Evolutionary conservation across 2,888 invertebrate species (phyloP).

Genomic region (Hipparchia semele): DNA sequence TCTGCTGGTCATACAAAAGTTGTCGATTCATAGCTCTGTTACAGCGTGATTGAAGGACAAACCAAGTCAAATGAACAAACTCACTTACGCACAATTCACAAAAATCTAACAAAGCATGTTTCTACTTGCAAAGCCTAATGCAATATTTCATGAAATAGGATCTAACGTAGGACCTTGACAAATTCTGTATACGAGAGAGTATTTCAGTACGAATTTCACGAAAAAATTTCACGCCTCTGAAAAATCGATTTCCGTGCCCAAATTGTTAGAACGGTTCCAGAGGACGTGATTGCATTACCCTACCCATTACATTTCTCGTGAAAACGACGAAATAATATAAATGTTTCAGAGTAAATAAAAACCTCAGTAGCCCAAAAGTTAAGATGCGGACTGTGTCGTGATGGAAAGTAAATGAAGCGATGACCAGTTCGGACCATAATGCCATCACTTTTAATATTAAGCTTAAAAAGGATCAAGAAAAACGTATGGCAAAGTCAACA

Average conservation of each 20-base stretch:
- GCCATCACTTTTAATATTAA: no score
- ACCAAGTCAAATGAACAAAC: no score
- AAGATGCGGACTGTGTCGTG: no score
- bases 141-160: not conserved
- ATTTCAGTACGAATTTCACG: not conserved
- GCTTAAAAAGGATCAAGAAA: no score
- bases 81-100: not conserved
- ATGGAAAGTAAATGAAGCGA: no score
- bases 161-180: not conserved
- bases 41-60: no score
- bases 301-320: constrained; percentile 2
- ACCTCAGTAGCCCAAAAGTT: no score
- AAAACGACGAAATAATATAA: not conserved
- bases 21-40: no score
- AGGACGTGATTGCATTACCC: not conserved
- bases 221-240: constrained; percentile 6
- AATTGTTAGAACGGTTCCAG: constrained; percentile 1
- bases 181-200: not conserved
- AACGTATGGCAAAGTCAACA: no score
- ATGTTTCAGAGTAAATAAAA: not conserved
- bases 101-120: not conserved
- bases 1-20: no score
- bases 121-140: not conserved
- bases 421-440: no score
- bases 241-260: constrained; percentile 7